phyloP scores from a whole-genome alignment of 2,113 vertebrate species.

The Sander lucioperca region DNA sequence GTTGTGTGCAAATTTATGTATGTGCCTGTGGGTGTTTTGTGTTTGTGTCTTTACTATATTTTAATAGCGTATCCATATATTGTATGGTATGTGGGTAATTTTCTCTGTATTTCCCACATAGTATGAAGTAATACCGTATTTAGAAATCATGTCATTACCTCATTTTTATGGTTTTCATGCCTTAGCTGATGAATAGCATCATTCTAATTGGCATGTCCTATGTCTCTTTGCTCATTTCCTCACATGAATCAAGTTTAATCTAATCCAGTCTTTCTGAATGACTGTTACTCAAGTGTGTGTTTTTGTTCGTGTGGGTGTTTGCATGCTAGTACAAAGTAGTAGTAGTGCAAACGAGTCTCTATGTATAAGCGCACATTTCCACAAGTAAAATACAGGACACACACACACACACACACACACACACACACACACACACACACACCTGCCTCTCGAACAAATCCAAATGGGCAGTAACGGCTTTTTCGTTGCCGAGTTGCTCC shows the following conservation, averaged over 20 bases:
- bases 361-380: neutral
- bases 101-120: neutral
- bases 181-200: conserved; percentile 9
- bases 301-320: neutral
- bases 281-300: neutral
- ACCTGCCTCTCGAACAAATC: conserved; percentile 21
- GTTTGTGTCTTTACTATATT: neutral
- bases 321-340: neutral
- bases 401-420: neutral
- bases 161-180: conserved; percentile 3
- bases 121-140: conserved; percentile 1
- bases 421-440: conserved; percentile 18
- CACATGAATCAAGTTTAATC: conserved; percentile 18
- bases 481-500: neutral
- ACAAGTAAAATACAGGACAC: conserved; percentile 1
- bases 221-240: neutral
- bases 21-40: neutral
- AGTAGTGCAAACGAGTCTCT: neutral
- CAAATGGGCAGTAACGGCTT: conserved; percentile 36
- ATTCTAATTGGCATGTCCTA: neutral
- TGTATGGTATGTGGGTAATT: neutral
- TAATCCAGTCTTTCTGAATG: neutral
- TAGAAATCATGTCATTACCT: conserved; percentile 11
- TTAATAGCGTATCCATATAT: neutral
- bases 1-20: neutral